Evolutionary conservation across 2,797 vertebrate species (phyloP).

Genomic region (Pseudochromis fuscus): DNA sequence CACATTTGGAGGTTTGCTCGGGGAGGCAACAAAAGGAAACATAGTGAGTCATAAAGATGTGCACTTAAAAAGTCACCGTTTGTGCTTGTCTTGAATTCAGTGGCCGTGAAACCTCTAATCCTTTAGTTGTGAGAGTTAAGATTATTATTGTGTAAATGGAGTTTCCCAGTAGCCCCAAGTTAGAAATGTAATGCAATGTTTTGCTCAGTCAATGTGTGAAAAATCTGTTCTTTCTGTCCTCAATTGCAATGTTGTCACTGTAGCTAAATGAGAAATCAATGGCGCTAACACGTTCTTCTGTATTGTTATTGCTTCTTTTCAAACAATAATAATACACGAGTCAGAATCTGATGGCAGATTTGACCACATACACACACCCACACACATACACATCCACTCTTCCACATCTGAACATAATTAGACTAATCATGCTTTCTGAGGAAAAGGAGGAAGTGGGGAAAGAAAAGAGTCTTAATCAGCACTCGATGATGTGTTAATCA

Average conservation of each 20-base stretch:
- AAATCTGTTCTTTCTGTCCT: not conserved
- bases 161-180: not conserved
- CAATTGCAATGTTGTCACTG: not conserved
- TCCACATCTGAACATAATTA: not conserved
- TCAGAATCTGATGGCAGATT: conserved; percentile 1
- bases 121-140: too few species aligned
- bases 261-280: not conserved
- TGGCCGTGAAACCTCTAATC: conserved; percentile 4
- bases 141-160: too few species aligned
- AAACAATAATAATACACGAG: not conserved
- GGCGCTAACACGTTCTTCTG: not conserved
- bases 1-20: conserved; percentile 97
- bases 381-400: not conserved
- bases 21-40: conserved; percentile 96
- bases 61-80: conserved; percentile 19
- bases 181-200: not conserved
- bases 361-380: conserved; percentile 1
- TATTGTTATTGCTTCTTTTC: too few species aligned
- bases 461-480: not conserved
- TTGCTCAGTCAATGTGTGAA: not conserved
- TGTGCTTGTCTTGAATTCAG: conserved; percentile 9
- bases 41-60: conserved; percentile 90
- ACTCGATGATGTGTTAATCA: not conserved
- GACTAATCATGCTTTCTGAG: too few species aligned
- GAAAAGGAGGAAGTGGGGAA: not conserved